Conservation (phyloP, 1,140 invertebrate genomes). For the Drosophila erecta region DNA sequence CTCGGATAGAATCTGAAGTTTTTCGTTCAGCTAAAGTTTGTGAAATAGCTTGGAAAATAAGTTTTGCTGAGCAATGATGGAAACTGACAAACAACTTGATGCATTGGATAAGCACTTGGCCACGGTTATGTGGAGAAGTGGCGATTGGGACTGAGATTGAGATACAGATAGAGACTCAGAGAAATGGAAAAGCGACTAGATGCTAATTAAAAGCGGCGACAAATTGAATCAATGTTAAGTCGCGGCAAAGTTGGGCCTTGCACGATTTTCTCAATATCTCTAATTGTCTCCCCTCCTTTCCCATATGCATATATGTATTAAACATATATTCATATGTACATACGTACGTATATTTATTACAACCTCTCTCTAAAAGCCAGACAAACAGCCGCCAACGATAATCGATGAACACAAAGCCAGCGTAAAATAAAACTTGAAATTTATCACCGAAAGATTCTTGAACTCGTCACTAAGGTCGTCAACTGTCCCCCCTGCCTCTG, state of each 20-base stretch:
- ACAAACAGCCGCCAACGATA: slow-evolving; percentile 42
- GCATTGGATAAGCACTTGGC: slow-evolving; percentile 31
- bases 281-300: neutral
- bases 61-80: slow-evolving; percentile 29
- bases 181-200: neutral
- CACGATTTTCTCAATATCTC: slow-evolving; percentile 1
- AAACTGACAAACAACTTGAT: slow-evolving; percentile 43
- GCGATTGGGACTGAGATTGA: neutral
- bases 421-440: slow-evolving; percentile 34
- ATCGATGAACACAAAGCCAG: slow-evolving; percentile 26
- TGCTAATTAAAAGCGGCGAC: slow-evolving; percentile 44
- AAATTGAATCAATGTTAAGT: slow-evolving; percentile 29
- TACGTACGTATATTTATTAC: neutral
- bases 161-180: neutral
- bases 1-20: slow-evolving; percentile 2
- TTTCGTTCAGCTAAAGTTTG: slow-evolving; percentile 19
- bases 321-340: neutral
- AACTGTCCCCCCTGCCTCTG: slow-evolving; percentile 14
- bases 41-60: slow-evolving; percentile 33
- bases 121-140: too few relatives aligned
- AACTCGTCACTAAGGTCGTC: slow-evolving; percentile 45
- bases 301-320: too few relatives aligned
- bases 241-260: slow-evolving; percentile 1
- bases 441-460: slow-evolving; percentile 44
- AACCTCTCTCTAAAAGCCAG: slow-evolving; percentile 17